Base-by-base conservation (phyloP, 2,797 vertebrate species). In the Manis crassicaudata region DNA sequence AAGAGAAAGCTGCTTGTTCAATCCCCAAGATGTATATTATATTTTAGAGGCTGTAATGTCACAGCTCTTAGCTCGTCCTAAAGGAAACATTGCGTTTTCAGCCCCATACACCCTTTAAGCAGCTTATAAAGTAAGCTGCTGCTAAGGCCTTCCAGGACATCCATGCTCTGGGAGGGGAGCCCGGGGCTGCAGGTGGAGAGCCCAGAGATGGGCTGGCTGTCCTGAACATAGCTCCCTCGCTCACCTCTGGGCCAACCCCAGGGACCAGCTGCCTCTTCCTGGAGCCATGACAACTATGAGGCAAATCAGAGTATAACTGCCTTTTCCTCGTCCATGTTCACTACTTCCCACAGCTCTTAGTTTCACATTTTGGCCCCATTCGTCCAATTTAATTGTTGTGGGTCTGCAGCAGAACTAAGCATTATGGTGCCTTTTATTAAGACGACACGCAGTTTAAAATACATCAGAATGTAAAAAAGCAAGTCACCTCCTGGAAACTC, bases 301-400 rank as follows among this genome's bases (percentile, higher is more conserved):
- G 92, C 43, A 68, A 43, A 52, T 50, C 62, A 88, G 58, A 23
- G 70, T 73, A 81, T 2, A 20, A 29, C 12, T 84, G 7, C 21
- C 83, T 82, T 7, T 67, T 88, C 94, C 60, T 85, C 77, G 70
- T 83, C 52, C 3, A 3, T 3, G 17, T 27, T 46, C 76, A 62
- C 84, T 29, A 35, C 79, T 83, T 95, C 67, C 40, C 46, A 35
- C 3, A 32, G 54, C 37, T 65, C 68, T 92, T 90, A 58, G 67
- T 87, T 81, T 86, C 96, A 90, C 68, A 25, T 68, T 94, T 95
- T 68, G 56, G 67, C 92, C 12, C 27, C 68, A 77, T 60, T 35
- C 90, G 97, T 84, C 12, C 27, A 63, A 95, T 81, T 73, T 95
- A 90, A 94, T 50, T 94, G 75, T 68, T 86, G 70, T 58, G 94